Percentiles rank a stretch among this genome's conserved stretches.
Conservation (phyloP, 1,140 invertebrate species). For the Diorhabda elongata region DNA sequence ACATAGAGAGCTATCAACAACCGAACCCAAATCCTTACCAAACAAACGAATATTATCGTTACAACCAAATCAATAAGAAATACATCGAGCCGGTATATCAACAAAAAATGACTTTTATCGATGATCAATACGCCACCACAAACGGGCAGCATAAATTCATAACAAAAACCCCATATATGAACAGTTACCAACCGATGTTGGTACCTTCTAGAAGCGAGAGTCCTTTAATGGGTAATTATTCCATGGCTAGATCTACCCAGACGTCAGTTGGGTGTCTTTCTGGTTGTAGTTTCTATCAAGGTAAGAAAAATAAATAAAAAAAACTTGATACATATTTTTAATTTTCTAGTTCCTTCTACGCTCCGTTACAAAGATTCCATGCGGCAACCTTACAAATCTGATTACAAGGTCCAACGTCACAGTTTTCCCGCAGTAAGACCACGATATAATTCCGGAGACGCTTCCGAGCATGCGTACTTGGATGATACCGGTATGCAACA, state of each 20-base stretch:
- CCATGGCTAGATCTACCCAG: conserved; percentile 48
- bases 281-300: conserved; percentile 40
- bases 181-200: conserved; percentile 42
- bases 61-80: conserved; percentile 44
- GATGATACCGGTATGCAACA: conserved; percentile 39
- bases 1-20: conserved; percentile 42
- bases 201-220: conserved; percentile 43
- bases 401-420: conserved; percentile 38
- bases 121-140: conserved; percentile 31
- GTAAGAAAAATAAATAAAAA: neutral
- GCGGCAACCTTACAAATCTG: conserved; percentile 31
- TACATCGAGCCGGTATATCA: conserved; percentile 41
- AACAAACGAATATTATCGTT: conserved; percentile 42
- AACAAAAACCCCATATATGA: conserved; percentile 37
- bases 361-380: conserved; percentile 33
- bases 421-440: conserved; percentile 37
- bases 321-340: too few relatives aligned
- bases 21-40: conserved; percentile 34
- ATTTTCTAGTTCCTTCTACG: conserved; percentile 27
- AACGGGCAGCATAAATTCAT: conserved; percentile 36
- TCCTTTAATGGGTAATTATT: conserved; percentile 41
- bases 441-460: conserved; percentile 20
- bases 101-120: conserved; percentile 45
- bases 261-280: conserved; percentile 36
- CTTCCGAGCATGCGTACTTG: conserved; percentile 5